These are phyloP conservation scores for Gadopsis marmoratus DNA, from an alignment of 2,797 vertebrate species.

Conservation along the genomic window DNA sequence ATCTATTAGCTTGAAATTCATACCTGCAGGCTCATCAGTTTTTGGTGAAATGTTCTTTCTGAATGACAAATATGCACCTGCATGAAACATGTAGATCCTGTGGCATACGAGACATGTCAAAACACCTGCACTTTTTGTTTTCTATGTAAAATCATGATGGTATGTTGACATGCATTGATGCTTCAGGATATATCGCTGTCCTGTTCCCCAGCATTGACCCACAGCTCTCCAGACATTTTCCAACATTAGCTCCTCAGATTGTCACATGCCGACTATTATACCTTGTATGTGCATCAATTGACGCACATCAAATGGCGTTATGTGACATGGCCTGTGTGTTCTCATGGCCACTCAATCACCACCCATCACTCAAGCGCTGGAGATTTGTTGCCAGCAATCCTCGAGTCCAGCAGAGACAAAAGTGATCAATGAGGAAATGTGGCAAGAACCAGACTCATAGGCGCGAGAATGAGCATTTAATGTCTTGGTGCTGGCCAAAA, in stretches of 20 bases:
- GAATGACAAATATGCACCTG: not conserved
- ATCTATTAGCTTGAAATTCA: constrained; percentile 8
- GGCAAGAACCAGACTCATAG: too few relatives aligned
- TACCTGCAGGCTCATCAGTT: not conserved
- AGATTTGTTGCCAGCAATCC: not conserved
- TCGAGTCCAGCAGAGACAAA: not conserved
- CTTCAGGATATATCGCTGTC: not conserved
- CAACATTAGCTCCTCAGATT: not conserved
- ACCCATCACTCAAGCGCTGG: not conserved
- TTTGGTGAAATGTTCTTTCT: constrained; percentile 5
- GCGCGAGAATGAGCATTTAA: not conserved
- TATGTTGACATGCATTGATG: not conserved
- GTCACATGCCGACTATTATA: not conserved
- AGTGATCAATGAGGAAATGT: too few relatives aligned
- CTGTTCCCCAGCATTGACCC: not conserved
- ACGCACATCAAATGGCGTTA: not conserved
- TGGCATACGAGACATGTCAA: not conserved
- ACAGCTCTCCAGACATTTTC: not conserved
- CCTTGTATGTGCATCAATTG: not conserved
- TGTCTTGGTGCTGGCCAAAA: not conserved
- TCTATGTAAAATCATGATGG: not conserved
- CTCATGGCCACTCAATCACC: too few relatives aligned
- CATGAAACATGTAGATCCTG: not conserved
- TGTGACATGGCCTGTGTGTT: too few relatives aligned
- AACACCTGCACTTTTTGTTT: not conserved